Base-by-base conservation (phyloP, 2,113 vertebrate species). In the Gavialis gangeticus region DNA sequence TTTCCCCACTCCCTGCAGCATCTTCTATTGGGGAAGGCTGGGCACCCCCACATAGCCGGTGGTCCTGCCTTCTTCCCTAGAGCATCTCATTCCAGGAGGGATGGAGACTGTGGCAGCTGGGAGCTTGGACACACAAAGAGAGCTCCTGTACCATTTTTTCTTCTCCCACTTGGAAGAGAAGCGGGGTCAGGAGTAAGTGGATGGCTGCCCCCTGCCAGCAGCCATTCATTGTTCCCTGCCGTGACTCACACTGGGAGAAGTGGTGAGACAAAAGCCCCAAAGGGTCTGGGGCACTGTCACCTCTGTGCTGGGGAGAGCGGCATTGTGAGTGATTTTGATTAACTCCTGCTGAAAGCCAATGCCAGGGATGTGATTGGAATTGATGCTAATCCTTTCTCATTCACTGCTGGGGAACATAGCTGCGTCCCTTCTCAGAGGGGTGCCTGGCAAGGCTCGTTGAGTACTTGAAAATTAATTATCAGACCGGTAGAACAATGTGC, bases 391-490 rank as follows among this genome's bases (percentile, higher is more conserved):
- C 90, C 91, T 1, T 0, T 80, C 87, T 93, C 91, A 85, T 28
- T 76, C 24, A 1, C 80, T 0, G 2, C 92, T 46, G 34, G 83
- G 89, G 93, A 28, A 87, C 90, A 88, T 28, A 60, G 62, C 89
- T 2, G 82, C 5, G 3, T 66, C 93, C 15, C 2, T 91, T 87
- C 97, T 85, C 89, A 0, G 3, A 90, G n/a, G 89, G 87, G 62
- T 88, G 85, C 75, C 90, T 0, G 1, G 8, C 0, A 77, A 84
- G 95, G 55, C 91, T 95, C 90, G 8, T 95, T 92, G 88, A 3
- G 0, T 79, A 46, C 96, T 96, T 77, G 85, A 81, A 95, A 96
- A 96, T 97, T 96, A 97, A 97, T 97, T 97, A 96, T 59, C 89
- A 85, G 93, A 92, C 93, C 89, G 81, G 92, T 71, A 87, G 91